phyloP scores from a whole-genome alignment of 2,888 invertebrate species.

The Lasioglossum pauxillum region DNA sequence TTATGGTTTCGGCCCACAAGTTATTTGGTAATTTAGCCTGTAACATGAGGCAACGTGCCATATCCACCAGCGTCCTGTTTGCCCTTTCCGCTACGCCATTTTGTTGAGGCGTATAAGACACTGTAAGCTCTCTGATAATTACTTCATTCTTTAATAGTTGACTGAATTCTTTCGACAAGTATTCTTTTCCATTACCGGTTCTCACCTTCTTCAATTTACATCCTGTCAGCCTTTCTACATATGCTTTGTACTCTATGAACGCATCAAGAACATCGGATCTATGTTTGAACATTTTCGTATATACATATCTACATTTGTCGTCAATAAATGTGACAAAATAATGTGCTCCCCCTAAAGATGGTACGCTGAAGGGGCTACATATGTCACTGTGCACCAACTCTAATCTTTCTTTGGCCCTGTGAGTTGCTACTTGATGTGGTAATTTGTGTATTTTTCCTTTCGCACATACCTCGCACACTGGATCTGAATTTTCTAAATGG shows the following conservation, averaged over 20 bases:
- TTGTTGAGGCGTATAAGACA: constrained; percentile 8
- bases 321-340: constrained; percentile 10
- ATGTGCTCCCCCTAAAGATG: background rate
- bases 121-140: background rate
- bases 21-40: background rate
- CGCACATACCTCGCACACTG: no score
- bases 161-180: background rate
- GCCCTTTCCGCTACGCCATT: background rate
- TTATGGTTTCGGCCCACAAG: constrained; percentile 11
- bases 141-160: background rate
- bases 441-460: constrained; percentile 7
- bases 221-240: background rate
- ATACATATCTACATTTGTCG: background rate
- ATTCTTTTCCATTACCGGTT: background rate
- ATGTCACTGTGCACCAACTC: constrained; percentile 15
- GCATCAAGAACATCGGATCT: background rate
- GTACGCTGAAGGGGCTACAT: background rate
- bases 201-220: background rate
- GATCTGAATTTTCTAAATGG: background rate
- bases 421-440: background rate
- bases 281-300: background rate
- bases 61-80: constrained; percentile 2
- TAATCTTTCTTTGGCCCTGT: background rate
- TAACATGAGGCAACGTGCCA: background rate
- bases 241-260: background rate